Base-by-base conservation (phyloP, 2,888 invertebrate genomes). In the Pachliopta kotzebuea region DNA sequence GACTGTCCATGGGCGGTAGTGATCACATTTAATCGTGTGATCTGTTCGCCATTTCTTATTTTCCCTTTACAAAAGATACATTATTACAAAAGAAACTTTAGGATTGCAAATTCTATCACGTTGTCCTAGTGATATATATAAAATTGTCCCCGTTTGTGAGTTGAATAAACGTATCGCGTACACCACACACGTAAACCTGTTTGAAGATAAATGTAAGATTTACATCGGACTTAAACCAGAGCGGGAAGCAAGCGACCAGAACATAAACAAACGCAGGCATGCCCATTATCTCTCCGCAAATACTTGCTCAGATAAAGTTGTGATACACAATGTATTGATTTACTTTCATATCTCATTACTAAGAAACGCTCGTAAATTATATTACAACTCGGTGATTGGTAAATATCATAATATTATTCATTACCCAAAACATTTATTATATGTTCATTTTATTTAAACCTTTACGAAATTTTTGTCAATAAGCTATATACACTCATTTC, bases 211-310 rank as follows among this genome's bases (percentile, higher is more conserved):
- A 54, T 54, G 24, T 45, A 45, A 55, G 31, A 61, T 24, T 65
- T 56, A 56, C 60, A 56, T 45, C 45, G 45, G 29, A 50, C 31
- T 59, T 57, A 29, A 57, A 55, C 67, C 71, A 71, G 69, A 64
- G 69, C 74, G 69, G 70, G 61, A 62, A 63, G 72, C 65, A 58
- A 74, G 72, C 74, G 75, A 76, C 72, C 72, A 62, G 70, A 68
- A 73, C 68, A 67, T 69, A 75, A 75, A 76, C 71, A 74, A 65
- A 65, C 56, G 54, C 69, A 69, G 61, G 69, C 62, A 65, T 69
- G 70, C 69, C 71, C 71, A 70, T 66, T 77, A 77, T 76, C 75
- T 65, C 67, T 70, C 64, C 71, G 72, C 74, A 75, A 78, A 81
- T 71, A 73, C 68, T 67, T 61, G 72, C 68, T 71, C 60, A 72